These are phyloP conservation scores for Glareola pratincola DNA, from an alignment of 2,113 vertebrate species.

Conservation along the genomic window DNA sequence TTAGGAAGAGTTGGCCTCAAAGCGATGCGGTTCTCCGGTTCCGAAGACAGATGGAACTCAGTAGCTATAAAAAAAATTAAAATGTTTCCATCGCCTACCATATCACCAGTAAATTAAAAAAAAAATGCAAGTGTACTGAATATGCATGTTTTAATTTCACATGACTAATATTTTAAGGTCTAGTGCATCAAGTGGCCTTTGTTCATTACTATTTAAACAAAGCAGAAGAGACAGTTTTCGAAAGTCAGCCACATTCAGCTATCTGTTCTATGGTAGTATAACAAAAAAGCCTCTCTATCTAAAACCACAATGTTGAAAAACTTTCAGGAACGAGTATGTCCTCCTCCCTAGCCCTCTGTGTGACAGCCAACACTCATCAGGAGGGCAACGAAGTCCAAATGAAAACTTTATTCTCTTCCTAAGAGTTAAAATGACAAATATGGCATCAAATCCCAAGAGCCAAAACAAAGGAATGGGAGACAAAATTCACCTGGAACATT, in stretches of 20 bases:
- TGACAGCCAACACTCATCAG: not conserved
- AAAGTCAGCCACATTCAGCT: not conserved
- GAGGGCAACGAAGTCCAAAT: not conserved
- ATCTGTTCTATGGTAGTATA: not conserved
- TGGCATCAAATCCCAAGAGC: not conserved
- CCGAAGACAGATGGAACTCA: not conserved
- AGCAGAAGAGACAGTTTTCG: not conserved
- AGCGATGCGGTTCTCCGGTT: not conserved
- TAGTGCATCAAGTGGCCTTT: not conserved
- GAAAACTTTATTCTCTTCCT: not conserved
- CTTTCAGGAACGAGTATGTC: not conserved
- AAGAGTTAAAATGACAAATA: not conserved
- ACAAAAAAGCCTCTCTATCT: not conserved
- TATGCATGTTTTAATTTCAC: not conserved
- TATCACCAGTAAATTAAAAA: not conserved
- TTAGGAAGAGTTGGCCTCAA: not conserved
- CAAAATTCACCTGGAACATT: not conserved
- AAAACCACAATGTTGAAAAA: fast-evolving
- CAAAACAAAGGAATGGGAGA: not conserved
- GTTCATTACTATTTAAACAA: not conserved
- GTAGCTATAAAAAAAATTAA: not conserved
- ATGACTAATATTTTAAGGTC: not conserved
- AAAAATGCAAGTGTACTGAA: not conserved
- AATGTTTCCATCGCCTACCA: not conserved
- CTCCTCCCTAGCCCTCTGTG: not conserved